Conservation (phyloP, 2,888 invertebrate genomes). For the Clitarchus hookeri region DNA sequence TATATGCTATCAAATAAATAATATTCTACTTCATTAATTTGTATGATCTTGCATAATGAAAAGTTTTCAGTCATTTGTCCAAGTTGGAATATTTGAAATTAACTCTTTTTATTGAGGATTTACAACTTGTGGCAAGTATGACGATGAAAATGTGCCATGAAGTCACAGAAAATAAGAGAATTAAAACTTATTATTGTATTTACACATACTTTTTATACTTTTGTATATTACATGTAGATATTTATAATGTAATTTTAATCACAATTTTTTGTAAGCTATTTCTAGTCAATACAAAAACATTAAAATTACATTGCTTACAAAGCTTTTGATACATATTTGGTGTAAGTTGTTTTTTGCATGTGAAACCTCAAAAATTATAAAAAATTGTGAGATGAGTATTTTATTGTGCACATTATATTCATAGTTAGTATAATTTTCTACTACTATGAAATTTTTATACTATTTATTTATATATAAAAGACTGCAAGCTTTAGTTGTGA, state of each 20-base stretch:
- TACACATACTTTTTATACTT: not conserved
- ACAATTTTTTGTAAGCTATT: not conserved
- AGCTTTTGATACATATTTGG: not conserved
- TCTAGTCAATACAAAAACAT: not conserved
- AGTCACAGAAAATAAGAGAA: not conserved
- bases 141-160: not conserved
- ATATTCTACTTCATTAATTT: too few relatives aligned
- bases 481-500: not conserved
- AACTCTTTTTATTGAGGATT: not conserved
- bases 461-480: not conserved
- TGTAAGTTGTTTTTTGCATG: not conserved
- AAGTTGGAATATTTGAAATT: too few relatives aligned
- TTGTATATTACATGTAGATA: not conserved
- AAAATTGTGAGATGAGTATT: not conserved
- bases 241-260: not conserved
- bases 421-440: not conserved
- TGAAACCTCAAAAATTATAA: not conserved
- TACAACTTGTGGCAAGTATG: not conserved
- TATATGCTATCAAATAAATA: too few relatives aligned
- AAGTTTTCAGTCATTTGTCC: too few relatives aligned
- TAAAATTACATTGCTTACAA: not conserved
- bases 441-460: not conserved
- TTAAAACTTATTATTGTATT: not conserved
- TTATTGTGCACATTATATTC: not conserved
- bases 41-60: too few relatives aligned